Percentiles rank a stretch among this genome's conserved stretches.
These are phyloP conservation scores for Alces alces DNA, from an alignment of 2,113 vertebrate species.

Conservation along the genomic window DNA sequence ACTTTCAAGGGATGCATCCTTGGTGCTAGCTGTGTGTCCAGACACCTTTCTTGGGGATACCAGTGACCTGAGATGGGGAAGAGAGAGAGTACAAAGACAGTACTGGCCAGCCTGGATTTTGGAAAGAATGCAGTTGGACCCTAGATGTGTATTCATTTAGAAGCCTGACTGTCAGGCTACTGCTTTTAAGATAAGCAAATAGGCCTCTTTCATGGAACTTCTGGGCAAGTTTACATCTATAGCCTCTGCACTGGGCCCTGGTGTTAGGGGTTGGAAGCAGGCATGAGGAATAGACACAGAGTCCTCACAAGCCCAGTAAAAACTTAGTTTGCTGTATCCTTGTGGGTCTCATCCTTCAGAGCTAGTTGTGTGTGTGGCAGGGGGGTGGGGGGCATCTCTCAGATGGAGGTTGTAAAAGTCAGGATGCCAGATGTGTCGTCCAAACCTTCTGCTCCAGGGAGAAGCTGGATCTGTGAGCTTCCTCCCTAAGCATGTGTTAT, in stretches of 20 bases:
- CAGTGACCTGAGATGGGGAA: not conserved
- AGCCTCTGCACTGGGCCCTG: not conserved
- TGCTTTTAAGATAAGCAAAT: not conserved
- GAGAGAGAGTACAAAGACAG: not conserved
- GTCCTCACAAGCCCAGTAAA: not conserved
- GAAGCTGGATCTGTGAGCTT: not conserved
- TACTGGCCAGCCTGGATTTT: not conserved
- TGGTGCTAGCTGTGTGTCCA: not conserved
- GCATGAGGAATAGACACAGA: not conserved
- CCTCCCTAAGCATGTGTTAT: not conserved
- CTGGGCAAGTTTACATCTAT: not conserved
- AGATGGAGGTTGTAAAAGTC: not conserved
- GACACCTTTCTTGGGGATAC: not conserved
- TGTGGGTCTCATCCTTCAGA: not conserved
- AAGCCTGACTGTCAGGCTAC: not conserved
- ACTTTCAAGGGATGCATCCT: not conserved
- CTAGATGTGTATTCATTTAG: not conserved
- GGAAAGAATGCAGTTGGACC: not conserved
- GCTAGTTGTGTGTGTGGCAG: not conserved
- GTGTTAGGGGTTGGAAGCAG: too few species aligned
- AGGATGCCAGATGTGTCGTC: not conserved
- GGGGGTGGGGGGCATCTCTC: rapidly evolving
- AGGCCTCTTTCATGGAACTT: not conserved
- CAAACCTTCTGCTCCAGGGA: not conserved
- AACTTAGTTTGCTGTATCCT: not conserved